Evolutionary conservation across 1,140 invertebrate species (phyloP).

Genomic region (Trinorchestia longiramus): DNA sequence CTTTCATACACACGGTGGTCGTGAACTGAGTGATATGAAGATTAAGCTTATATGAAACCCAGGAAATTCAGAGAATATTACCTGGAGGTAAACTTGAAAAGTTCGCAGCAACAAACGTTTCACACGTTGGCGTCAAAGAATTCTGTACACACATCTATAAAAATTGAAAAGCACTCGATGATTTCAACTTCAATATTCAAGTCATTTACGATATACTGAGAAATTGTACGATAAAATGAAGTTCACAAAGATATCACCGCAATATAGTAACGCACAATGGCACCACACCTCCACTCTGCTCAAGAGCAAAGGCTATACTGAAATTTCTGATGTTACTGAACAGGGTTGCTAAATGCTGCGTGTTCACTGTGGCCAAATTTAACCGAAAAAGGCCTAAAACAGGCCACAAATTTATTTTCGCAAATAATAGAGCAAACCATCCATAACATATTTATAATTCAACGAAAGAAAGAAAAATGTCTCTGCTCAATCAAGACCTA

Average conservation of each 20-base stretch:
- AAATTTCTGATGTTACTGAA: background rate
- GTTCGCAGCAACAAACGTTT: constrained; percentile 25
- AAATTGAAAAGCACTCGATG: background rate
- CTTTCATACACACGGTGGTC: background rate
- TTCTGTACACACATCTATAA: background rate
- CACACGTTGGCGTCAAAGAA: background rate
- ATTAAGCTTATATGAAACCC: background rate
- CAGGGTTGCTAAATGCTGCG: background rate
- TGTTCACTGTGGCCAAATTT: too few species aligned
- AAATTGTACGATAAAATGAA: background rate
- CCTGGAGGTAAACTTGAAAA: background rate
- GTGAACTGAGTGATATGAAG: background rate
- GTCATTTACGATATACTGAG: background rate
- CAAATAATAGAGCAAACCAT: too few species aligned
- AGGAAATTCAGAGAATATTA: background rate
- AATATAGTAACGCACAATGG: background rate
- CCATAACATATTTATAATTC: too few species aligned
- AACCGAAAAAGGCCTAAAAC: background rate
- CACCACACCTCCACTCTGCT: background rate
- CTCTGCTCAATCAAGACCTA: too few species aligned
- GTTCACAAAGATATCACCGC: background rate
- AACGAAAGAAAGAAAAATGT: too few species aligned
- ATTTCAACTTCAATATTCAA: background rate
- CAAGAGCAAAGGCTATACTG: background rate
- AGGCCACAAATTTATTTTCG: too few species aligned